Percentiles rank a stretch among this genome's conserved stretches.
These are phyloP conservation scores for Anthophora plumipes DNA, from an alignment of 2,888 invertebrate genomes.

Conservation along the genomic window DNA sequence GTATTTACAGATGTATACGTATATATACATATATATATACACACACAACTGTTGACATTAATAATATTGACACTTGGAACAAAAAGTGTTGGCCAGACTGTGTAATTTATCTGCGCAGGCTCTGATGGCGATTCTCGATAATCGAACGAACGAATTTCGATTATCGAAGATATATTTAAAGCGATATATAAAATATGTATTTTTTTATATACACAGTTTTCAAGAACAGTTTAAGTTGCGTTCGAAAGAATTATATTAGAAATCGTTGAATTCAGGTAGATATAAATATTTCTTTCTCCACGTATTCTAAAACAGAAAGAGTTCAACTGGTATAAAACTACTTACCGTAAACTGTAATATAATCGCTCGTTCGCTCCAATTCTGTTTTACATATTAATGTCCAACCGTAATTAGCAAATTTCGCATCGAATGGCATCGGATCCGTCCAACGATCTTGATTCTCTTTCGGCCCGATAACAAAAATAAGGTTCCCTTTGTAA, in stretches of 20 bases:
- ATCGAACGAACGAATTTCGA: conserved; percentile 11
- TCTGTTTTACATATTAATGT: conserved; percentile 86
- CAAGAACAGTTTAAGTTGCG: neutral
- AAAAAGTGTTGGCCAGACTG: neutral
- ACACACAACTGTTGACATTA: conserved; percentile 1
- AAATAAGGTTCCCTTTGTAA: conserved; percentile 88
- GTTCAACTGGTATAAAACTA: neutral
- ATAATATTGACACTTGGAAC: conserved; percentile 36
- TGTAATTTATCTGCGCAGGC: neutral
- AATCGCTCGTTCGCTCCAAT: conserved; percentile 88
- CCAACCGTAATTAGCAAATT: conserved; percentile 86
- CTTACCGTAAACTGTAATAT: conserved; percentile 87
- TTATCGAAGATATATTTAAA: conserved; percentile 23
- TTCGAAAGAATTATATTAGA: neutral
- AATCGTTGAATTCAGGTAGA: neutral
- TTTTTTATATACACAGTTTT: neutral
- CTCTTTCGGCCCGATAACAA: conserved; percentile 91
- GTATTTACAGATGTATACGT: neutral
- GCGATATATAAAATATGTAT: neutral
- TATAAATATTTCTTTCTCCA: too few species aligned
- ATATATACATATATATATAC: neutral
- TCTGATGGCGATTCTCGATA: conserved; percentile 26
- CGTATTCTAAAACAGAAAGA: too few species aligned
- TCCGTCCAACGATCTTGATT: conserved; percentile 89
- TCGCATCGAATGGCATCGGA: conserved; percentile 88